Percentiles rank a stretch among this genome's conserved stretches.
phyloP scores from a whole-genome alignment of 2,797 vertebrate species.

The Sebastes oblongus region DNA sequence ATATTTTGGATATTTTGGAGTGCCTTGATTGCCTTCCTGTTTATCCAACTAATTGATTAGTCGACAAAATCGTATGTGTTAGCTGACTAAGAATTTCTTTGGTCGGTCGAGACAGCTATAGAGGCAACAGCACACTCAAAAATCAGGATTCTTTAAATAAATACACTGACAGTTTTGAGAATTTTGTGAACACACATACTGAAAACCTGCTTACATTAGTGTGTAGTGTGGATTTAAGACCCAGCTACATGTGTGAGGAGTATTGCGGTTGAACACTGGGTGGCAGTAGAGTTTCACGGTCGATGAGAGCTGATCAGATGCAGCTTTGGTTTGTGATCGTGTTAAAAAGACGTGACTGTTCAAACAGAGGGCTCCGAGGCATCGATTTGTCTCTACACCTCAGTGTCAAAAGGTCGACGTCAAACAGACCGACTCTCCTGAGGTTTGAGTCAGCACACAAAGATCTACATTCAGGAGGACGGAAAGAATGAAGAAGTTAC shows the following conservation, averaged over 20 bases:
- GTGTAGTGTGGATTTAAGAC: background rate
- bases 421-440: constrained; percentile 11
- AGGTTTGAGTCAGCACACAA: constrained; percentile 60
- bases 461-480: constrained; percentile 19
- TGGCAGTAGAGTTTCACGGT: constrained; percentile 56
- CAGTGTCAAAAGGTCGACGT: constrained; percentile 38
- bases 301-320: background rate
- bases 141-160: too few relatives aligned
- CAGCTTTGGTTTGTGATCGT: background rate
- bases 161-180: too few relatives aligned
- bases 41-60: too few relatives aligned
- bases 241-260: background rate
- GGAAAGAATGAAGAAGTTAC: background rate
- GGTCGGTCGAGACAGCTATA: too few relatives aligned
- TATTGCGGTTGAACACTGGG: constrained; percentile 39
- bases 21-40: too few relatives aligned
- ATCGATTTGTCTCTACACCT: constrained; percentile 41
- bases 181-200: too few relatives aligned
- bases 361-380: constrained; percentile 19
- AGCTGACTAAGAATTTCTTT: too few relatives aligned
- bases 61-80: too few relatives aligned
- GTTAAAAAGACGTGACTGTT: background rate
- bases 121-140: too few relatives aligned
- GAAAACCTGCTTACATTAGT: background rate
- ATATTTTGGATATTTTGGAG: too few relatives aligned